Evolutionary conservation across 2,888 invertebrate genomes (phyloP), one percentile per base, ranked within the genome.

Genomic region (Lampropteryx suffumata): DNA sequence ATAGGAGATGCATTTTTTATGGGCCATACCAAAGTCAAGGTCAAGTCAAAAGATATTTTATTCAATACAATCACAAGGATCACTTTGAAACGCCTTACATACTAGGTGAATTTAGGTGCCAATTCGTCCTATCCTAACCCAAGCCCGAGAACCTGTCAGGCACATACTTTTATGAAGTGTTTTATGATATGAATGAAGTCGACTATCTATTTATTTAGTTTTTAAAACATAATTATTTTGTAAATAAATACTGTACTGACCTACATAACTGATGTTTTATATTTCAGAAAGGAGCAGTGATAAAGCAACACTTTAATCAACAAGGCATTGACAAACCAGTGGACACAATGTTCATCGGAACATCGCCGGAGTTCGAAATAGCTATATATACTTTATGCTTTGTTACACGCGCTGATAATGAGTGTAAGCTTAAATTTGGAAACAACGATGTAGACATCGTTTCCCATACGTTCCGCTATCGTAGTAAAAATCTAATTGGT

Each of bases 311-410:
- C 57, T 93, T 95, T 55, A 93, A 91, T 45, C 94, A 95, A 76
- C 92, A 94, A 69, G 92, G 93, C 0, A 82, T 92, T 1, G 93
- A 94, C 57, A 97, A 97, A 71, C 96, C 96, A 0, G 95, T 95
- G 0, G 94, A 94, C 42, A 92, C 93, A 0, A 91, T 96, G 89
- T 96, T 97, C 67, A 90, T 97, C 54, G 97, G 97, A 14, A 96
- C 96, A 1, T 97, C 97, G 43, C 98, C 98, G 0, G 98, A 98
- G 82, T 88, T 98, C 59, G 98, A 98, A 81, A 92, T 98, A 84
- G 96, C 98, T 0, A 79, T 98, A 1, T 98, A 97, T 77, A 96
- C 97, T 0, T 92, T 97, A 3, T 98, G 98, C 73, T 97, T 95
- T 76, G 87, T 96, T 33, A 87, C 95, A 9, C 92, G 96, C 43